Evolutionary conservation across 2,888 invertebrate species (phyloP), one percentile per base, ranked within the genome.

Genomic region (Plagiodera versicolora): DNA sequence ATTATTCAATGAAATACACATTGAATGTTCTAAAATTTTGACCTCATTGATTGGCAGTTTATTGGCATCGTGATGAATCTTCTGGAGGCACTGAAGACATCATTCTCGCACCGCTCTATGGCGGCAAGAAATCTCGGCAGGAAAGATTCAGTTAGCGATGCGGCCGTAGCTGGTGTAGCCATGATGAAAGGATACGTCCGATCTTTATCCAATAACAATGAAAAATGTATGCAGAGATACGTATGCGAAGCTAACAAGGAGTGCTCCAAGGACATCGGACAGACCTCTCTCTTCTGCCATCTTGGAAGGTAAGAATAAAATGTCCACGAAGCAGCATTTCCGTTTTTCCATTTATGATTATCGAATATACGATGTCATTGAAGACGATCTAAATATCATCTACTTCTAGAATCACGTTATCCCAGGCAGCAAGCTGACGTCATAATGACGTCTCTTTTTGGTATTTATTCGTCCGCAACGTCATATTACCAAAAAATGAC

Each of bases 1-100:
- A n/a, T n/a, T n/a, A n/a, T n/a, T n/a, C n/a, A n/a, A n/a, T n/a
- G n/a, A n/a, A n/a, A n/a, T n/a, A n/a, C n/a, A n/a, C n/a, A n/a
- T n/a, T n/a, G n/a, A n/a, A n/a, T n/a, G n/a, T n/a, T n/a, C n/a
- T n/a, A n/a, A n/a, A n/a, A n/a, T n/a, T n/a, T n/a, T 24, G 24
- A 24, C 6, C 24, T 24, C 24, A 24, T 24, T 6, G 24, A 24
- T 45, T 75, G 80, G 65, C 84, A 95, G 94, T 92, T 95, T 83
- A 92, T 95, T 83, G 92, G 91, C 84, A 92, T 95, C 83, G 91
- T 94, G 56, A 89, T 94, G 76, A 93, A 93, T 79, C 87, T 95
- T 47, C 82, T 95, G 83, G 95, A 95, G 75, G 94, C 95, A 59
- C 82, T 95, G 77, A 94, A 94, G 82, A 94, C 94, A 24, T 94